Evolutionary conservation across 2,888 invertebrate species (phyloP).

Genomic region (Synanthedon tipuliformis): DNA sequence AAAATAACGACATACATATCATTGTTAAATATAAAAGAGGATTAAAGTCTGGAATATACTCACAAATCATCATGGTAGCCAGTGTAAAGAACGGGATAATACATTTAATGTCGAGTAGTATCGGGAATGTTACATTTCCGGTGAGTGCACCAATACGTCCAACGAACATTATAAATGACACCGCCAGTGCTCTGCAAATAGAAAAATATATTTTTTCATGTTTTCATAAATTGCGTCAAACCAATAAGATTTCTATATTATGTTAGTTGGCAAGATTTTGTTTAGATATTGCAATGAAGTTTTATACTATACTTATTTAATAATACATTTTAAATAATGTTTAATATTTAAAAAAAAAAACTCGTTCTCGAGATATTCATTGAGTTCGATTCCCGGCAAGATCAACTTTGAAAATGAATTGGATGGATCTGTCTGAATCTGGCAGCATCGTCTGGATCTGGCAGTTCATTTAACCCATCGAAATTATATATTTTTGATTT

Average conservation of each 20-base stretch:
- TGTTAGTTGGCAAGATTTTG: background rate
- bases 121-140: conserved; percentile 37
- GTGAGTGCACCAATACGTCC: conserved; percentile 35
- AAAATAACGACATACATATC: too few relatives aligned
- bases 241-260: background rate
- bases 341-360: too few relatives aligned
- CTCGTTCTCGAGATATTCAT: too few relatives aligned
- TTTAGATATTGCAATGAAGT: background rate
- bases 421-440: too few relatives aligned
- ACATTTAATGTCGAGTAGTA: conserved; percentile 35
- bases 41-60: conserved; percentile 11
- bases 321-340: too few relatives aligned
- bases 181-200: conserved; percentile 29
- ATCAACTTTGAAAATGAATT: too few relatives aligned
- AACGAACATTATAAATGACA: conserved; percentile 34
- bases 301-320: too few relatives aligned
- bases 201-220: background rate
- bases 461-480: too few relatives aligned
- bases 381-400: too few relatives aligned
- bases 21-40: too few relatives aligned
- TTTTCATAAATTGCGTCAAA: background rate
- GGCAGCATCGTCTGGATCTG: too few relatives aligned
- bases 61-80: conserved; percentile 32
- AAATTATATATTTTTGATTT: too few relatives aligned
- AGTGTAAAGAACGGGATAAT: conserved; percentile 34